phyloP scores from a whole-genome alignment of 2,113 vertebrate species.

The Stegostoma tigrinum region DNA sequence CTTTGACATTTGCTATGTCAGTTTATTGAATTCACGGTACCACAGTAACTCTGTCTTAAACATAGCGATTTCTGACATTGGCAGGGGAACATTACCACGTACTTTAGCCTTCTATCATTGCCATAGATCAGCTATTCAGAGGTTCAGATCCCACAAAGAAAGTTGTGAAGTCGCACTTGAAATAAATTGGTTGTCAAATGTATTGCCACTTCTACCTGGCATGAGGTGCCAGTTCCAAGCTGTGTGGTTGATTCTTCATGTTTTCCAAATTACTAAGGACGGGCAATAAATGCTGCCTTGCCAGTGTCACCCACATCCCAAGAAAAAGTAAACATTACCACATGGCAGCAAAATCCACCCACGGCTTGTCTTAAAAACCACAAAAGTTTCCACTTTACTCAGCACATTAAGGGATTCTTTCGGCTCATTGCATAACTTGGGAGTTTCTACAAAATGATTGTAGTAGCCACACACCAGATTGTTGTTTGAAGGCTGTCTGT shows the following conservation, averaged over 20 bases:
- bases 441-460: background rate
- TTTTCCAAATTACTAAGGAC: background rate
- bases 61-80: background rate
- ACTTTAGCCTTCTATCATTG: background rate
- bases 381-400: background rate
- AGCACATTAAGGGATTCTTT: background rate
- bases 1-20: background rate
- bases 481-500: background rate
- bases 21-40: background rate
- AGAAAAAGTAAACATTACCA: constrained; percentile 2
- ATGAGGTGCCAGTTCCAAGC: background rate
- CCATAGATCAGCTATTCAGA: background rate
- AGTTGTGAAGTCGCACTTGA: background rate
- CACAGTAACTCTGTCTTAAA: background rate
- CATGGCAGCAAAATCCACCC: background rate
- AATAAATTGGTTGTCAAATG: background rate
- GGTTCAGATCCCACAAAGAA: background rate
- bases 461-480: background rate
- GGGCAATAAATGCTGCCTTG: background rate
- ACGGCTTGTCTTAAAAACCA: background rate
- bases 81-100: too few relatives aligned
- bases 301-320: background rate
- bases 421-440: background rate
- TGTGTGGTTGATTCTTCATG: background rate
- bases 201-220: background rate